A percentile compares a stretch with the other conserved stretches of the same genome.
Evolutionary conservation across 2,113 vertebrate species (phyloP).

Genomic region (Synodontis membranacea): DNA sequence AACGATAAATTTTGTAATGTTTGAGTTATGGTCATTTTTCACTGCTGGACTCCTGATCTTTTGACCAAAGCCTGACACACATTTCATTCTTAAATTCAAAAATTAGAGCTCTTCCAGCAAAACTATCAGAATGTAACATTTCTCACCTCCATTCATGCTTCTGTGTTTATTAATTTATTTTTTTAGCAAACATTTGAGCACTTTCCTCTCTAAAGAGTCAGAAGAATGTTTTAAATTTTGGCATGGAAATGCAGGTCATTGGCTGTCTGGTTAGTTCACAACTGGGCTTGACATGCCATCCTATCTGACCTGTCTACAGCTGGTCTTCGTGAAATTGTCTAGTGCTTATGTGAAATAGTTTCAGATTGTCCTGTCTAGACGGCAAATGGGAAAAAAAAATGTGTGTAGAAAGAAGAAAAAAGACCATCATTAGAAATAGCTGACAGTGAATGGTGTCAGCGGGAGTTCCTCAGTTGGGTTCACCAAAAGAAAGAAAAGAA

Average conservation of each 20-base stretch:
- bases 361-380: slow-evolving; percentile 39
- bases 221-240: background rate
- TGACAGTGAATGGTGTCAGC: slow-evolving; percentile 40
- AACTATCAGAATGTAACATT: background rate
- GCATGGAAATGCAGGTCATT: background rate
- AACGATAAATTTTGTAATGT: too few relatives aligned
- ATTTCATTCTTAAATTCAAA: background rate
- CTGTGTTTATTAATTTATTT: background rate
- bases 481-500: background rate
- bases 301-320: background rate
- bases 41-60: too few relatives aligned
- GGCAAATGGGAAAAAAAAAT: slow-evolving; percentile 45
- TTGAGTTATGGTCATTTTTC: too few relatives aligned
- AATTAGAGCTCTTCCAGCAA: background rate
- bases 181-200: background rate
- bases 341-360: slow-evolving; percentile 34
- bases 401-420: slow-evolving; percentile 21
- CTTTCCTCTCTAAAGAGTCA: background rate
- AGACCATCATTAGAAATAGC: slow-evolving; percentile 37
- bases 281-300: background rate
- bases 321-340: slow-evolving; percentile 13
- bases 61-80: too few relatives aligned
- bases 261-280: background rate
- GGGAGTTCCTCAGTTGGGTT: slow-evolving; percentile 1
- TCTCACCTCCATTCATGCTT: background rate